These are phyloP conservation scores for Scomber japonicus DNA, from an alignment of 2,113 vertebrate genomes.

Conservation along the genomic window DNA sequence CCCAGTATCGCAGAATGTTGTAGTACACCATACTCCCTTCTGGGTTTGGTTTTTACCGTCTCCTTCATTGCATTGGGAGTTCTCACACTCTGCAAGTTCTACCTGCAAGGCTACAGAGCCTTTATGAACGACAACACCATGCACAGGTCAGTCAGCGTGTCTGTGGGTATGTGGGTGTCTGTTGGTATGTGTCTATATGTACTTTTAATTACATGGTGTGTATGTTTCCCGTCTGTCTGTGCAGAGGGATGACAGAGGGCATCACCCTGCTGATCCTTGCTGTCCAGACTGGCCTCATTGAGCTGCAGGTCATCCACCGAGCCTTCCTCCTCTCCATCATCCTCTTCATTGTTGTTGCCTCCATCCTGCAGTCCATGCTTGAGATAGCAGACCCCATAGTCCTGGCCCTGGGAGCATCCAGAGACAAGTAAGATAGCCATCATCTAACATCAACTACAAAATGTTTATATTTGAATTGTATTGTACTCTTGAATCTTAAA, in stretches of 20 bases:
- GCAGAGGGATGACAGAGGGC: conserved; percentile 97
- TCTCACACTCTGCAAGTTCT: conserved; percentile 98
- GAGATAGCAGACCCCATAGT: conserved; percentile 99
- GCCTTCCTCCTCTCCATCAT: conserved; percentile 98
- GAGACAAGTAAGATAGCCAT: conserved; percentile 91
- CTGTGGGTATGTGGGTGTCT: background rate
- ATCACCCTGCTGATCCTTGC: conserved; percentile 96
- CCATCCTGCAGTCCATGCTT: conserved; percentile 98
- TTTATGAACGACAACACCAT: conserved; percentile 99
- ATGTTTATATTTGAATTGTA: background rate
- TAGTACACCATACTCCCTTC: conserved; percentile 95
- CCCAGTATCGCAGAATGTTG: conserved; percentile 97
- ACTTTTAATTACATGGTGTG: background rate
- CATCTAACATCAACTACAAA: no score
- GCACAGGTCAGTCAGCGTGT: conserved; percentile 88
- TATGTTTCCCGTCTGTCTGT: background rate
- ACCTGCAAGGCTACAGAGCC: conserved; percentile 96
- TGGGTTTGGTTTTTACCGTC: conserved; percentile 97
- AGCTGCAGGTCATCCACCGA: conserved; percentile 97
- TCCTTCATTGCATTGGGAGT: conserved; percentile 97
- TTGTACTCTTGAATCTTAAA: no score
- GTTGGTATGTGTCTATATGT: background rate
- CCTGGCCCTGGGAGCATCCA: conserved; percentile 95
- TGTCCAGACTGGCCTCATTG: conserved; percentile 97
- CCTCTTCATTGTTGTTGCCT: conserved; percentile 98